These are phyloP conservation scores for Otolemur crassicaudatus DNA, from an alignment of 2,797 vertebrate genomes.

Conservation along the genomic window DNA sequence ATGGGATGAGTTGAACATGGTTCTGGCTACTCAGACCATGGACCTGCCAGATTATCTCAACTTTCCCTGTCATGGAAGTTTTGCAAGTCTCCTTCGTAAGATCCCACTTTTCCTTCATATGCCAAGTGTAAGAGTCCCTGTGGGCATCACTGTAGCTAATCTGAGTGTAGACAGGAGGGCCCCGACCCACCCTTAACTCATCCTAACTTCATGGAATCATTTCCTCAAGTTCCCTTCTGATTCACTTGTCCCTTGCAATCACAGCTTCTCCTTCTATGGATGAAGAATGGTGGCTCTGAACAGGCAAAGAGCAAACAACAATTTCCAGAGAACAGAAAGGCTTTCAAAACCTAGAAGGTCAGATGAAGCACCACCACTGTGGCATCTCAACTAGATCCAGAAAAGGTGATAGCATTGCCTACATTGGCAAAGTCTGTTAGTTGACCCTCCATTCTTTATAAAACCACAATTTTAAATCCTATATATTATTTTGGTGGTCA, in stretches of 20 bases:
- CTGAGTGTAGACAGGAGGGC: not conserved
- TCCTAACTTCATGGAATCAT: not conserved
- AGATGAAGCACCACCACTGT: rapidly evolving
- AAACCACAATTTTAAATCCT: not conserved
- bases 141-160: not conserved
- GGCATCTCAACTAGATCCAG: not conserved
- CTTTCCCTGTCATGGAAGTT: not conserved
- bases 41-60: not conserved
- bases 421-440: rapidly evolving
- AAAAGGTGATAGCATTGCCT: rapidly evolving
- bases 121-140: not conserved
- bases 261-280: not conserved
- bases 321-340: rapidly evolving
- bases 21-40: not conserved
- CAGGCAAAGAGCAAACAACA: not conserved
- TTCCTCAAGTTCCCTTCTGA: not conserved
- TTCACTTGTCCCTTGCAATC: not conserved
- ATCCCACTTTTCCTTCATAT: rapidly evolving
- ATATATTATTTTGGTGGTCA: not conserved
- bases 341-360: not conserved
- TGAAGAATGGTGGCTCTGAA: not conserved
- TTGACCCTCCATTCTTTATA: not conserved
- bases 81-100: rapidly evolving
- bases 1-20: not conserved
- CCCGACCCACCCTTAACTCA: rapidly evolving